Percentiles rank a stretch among this genome's conserved stretches.
phyloP scores from a whole-genome alignment of 2,113 vertebrate species.

The Dascyllus trimaculatus region DNA sequence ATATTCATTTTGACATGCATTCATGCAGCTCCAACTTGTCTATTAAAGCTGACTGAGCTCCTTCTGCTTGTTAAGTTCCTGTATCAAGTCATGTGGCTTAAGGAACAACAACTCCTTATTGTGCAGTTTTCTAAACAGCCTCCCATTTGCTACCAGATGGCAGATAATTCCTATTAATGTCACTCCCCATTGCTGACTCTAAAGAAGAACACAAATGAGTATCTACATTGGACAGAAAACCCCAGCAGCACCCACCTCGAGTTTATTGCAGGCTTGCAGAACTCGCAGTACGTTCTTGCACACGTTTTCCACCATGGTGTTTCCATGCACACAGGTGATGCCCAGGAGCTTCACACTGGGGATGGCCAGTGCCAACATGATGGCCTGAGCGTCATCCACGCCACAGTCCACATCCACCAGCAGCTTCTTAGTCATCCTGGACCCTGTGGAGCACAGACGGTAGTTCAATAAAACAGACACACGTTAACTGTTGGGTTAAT shows the following conservation, averaged over 20 bases:
- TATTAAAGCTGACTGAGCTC: no score
- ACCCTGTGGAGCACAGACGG: conserved; percentile 26
- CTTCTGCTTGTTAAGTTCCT: background rate
- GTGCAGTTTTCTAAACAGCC: background rate
- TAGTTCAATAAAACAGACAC: no score
- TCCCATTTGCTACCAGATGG: background rate
- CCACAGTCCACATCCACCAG: conserved; percentile 86
- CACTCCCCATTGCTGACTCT: background rate
- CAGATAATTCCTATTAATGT: background rate
- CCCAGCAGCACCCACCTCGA: conserved; percentile 69
- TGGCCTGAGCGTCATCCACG: conserved; percentile 85
- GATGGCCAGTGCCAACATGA: conserved; percentile 84
- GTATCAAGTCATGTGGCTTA: conserved; percentile 8
- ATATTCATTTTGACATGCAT: no score
- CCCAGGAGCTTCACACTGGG: conserved; percentile 80
- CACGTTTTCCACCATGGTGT: conserved; percentile 85
- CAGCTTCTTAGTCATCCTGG: conserved; percentile 78
- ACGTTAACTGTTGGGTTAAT: no score
- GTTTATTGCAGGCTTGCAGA: conserved; percentile 76
- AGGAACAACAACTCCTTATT: conserved; percentile 34
- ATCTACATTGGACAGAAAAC: background rate
- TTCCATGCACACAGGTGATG: conserved; percentile 85
- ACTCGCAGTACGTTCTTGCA: conserved; percentile 84
- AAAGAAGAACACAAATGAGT: background rate
- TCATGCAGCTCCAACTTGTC: no score